These are phyloP conservation scores for Andrena camellia DNA, from an alignment of 2,888 invertebrate genomes.

Conservation along the genomic window DNA sequence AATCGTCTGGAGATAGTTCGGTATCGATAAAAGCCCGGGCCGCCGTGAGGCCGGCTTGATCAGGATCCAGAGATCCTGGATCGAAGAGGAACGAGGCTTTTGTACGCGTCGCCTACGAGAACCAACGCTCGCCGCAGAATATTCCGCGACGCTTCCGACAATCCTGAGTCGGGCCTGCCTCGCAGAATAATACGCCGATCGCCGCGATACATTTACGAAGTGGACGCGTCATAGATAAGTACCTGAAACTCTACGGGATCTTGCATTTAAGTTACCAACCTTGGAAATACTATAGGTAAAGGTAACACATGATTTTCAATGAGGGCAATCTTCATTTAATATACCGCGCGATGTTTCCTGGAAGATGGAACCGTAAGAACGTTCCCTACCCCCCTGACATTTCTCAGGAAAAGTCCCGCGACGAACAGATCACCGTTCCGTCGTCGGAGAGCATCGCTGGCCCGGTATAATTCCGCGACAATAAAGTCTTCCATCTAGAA, in stretches of 20 bases:
- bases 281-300: too few species aligned
- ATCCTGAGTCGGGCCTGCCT: slow-evolving; percentile 10
- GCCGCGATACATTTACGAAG: slow-evolving; percentile 37
- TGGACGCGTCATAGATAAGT: slow-evolving; percentile 7
- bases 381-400: background rate
- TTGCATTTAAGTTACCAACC: too few species aligned
- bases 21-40: slow-evolving; percentile 65
- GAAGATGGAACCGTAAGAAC: background rate
- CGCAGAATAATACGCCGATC: slow-evolving; percentile 42
- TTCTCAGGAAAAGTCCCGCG: slow-evolving; percentile 1
- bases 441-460: slow-evolving; percentile 13
- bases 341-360: background rate
- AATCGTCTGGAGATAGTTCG: slow-evolving; percentile 78
- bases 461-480: slow-evolving; percentile 35
- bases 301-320: too few species aligned
- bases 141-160: slow-evolving; percentile 45
- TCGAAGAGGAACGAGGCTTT: slow-evolving; percentile 32
- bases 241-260: background rate
- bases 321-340: too few species aligned
- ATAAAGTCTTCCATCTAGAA: slow-evolving; percentile 54
- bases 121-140: slow-evolving; percentile 31
- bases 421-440: slow-evolving; percentile 31
- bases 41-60: slow-evolving; percentile 42
- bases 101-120: slow-evolving; percentile 27
- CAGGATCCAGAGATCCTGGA: slow-evolving; percentile 72